Conservation (phyloP, 2,888 invertebrate species). For the Ophraella communa region DNA sequence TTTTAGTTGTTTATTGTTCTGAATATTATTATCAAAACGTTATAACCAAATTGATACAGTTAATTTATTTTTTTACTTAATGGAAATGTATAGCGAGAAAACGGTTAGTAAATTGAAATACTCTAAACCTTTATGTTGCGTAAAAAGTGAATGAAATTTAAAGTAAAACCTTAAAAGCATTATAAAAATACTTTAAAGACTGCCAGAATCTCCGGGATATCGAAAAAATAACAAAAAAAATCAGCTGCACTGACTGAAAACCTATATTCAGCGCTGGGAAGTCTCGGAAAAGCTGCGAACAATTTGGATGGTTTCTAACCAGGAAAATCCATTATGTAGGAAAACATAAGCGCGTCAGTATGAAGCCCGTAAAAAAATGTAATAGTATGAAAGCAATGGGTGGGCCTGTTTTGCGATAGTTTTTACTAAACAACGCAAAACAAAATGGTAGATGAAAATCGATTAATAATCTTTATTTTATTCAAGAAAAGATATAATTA, state of each 20-base stretch:
- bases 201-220: not conserved
- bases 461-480: too few species aligned
- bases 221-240: constrained; percentile 19
- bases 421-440: not conserved
- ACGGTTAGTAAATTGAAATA: too few species aligned
- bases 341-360: constrained; percentile 28
- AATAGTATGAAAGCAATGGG: not conserved
- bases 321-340: constrained; percentile 31
- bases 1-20: too few species aligned
- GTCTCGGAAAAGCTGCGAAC: constrained; percentile 13
- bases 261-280: constrained; percentile 18
- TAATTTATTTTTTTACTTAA: too few species aligned
- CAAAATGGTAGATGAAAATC: too few species aligned
- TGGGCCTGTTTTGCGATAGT: not conserved
- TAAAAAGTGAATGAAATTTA: too few species aligned
- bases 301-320: constrained; percentile 22
- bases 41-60: too few species aligned
- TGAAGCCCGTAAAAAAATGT: constrained; percentile 24
- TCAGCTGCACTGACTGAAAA: constrained; percentile 11
- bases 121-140: too few species aligned
- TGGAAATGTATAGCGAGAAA: too few species aligned
- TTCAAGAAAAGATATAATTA: too few species aligned
- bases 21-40: too few species aligned
- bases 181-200: not conserved
- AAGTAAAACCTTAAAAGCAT: too few species aligned